A percentile compares a stretch with the other conserved stretches of the same genome.
Evolutionary conservation across 1,140 invertebrate genomes (phyloP).

Genomic region (Pogonus chalceus): DNA sequence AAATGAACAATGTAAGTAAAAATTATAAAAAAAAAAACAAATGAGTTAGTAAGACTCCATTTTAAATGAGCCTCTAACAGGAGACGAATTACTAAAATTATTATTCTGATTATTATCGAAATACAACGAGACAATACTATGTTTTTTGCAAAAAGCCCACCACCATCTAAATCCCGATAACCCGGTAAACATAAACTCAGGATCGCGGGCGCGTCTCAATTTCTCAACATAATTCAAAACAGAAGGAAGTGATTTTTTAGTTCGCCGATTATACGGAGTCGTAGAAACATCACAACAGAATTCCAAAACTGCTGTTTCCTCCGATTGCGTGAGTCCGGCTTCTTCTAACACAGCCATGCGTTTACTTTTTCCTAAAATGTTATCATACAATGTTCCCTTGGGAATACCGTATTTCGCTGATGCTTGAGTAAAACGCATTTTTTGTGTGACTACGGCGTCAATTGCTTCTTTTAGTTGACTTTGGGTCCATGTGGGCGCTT

Average conservation of each 20-base stretch:
- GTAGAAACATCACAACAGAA: conserved; percentile 63
- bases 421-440: conserved; percentile 67
- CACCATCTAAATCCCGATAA: conserved; percentile 65
- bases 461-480: conserved; percentile 64
- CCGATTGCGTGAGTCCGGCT: conserved; percentile 46
- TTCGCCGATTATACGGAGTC: conserved; percentile 60
- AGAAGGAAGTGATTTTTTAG: conserved; percentile 53
- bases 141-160: conserved; percentile 74
- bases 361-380: conserved; percentile 67
- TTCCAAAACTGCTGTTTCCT: conserved; percentile 57
- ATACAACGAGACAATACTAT: conserved; percentile 58
- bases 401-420: conserved; percentile 60
- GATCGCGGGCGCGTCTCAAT: conserved; percentile 46
- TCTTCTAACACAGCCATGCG: conserved; percentile 65
- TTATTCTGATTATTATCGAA: conserved; percentile 38
- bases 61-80: not conserved
- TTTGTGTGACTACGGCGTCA: conserved; percentile 61
- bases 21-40: conserved; percentile 16
- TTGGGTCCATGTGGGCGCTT: conserved; percentile 66
- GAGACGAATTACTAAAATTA: conserved; percentile 14
- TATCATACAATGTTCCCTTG: conserved; percentile 69
- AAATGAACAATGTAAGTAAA: conserved; percentile 15
- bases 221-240: conserved; percentile 58
- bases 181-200: conserved; percentile 53
- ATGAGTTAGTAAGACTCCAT: conserved; percentile 11